Evolutionary conservation across 2,797 vertebrate species (phyloP).

Genomic region (Trichosurus vulpecula): DNA sequence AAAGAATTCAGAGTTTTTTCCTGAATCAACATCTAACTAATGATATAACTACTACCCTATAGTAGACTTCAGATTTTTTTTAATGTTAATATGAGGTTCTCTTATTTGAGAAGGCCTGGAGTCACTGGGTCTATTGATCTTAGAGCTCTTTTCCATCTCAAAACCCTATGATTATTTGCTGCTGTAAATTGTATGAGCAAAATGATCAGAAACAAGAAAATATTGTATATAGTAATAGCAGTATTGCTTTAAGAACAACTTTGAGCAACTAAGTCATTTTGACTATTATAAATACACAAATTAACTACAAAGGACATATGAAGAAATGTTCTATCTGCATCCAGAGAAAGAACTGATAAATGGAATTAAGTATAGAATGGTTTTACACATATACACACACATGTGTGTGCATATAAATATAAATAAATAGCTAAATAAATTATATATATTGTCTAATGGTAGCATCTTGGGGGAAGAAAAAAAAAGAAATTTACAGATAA

Average conservation of each 20-base stretch:
- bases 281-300: neutral
- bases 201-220: neutral
- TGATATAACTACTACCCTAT: neutral
- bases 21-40: neutral
- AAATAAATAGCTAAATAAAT: too few species aligned
- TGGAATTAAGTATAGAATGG: neutral
- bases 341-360: neutral
- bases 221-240: neutral
- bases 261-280: neutral
- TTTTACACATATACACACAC: neutral
- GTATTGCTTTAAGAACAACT: neutral
- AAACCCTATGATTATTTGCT: neutral
- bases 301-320: neutral
- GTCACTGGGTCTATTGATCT: neutral
- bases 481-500: neutral
- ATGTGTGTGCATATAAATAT: too few species aligned
- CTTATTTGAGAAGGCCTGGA: neutral
- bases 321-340: neutral
- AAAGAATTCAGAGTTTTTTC: neutral
- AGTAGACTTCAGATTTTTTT: neutral
- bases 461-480: neutral
- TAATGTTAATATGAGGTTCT: neutral
- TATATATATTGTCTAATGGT: neutral
- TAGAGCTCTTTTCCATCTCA: neutral
- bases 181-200: neutral